Evolutionary conservation across 2,888 invertebrate genomes (phyloP).

Genomic region (Drosophila atripex): DNA sequence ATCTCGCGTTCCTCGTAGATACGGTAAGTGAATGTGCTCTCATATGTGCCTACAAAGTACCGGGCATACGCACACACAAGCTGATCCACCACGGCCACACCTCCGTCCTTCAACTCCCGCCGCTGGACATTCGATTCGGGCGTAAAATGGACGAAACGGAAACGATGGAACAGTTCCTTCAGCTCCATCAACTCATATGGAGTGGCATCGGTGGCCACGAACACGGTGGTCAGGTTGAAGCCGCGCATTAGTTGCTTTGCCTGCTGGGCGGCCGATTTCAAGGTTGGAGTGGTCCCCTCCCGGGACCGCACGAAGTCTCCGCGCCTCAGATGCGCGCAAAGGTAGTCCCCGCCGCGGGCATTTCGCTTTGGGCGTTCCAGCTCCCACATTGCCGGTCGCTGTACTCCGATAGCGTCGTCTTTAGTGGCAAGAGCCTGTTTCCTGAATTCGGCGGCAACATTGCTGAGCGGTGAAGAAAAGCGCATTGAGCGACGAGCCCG

Average conservation of each 20-base stretch:
- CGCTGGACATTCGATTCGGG: slow-evolving; percentile 79
- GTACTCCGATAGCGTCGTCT: slow-evolving; percentile 85
- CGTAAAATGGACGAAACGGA: slow-evolving; percentile 75
- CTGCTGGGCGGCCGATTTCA: slow-evolving; percentile 91
- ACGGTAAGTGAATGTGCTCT: slow-evolving; percentile 97
- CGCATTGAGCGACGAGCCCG: slow-evolving; percentile 94
- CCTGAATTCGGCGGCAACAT: slow-evolving; percentile 89
- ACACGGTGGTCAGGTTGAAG: slow-evolving; percentile 87
- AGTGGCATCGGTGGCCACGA: slow-evolving; percentile 93
- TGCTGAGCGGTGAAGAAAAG: slow-evolving; percentile 89
- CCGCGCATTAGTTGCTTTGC: slow-evolving; percentile 86
- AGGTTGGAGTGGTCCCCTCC: slow-evolving; percentile 89
- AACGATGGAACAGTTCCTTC: slow-evolving; percentile 76
- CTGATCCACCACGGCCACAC: slow-evolving; percentile 96
- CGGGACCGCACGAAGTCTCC: slow-evolving; percentile 93
- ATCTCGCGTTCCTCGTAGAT: slow-evolving; percentile 99
- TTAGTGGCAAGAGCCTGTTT: slow-evolving; percentile 86
- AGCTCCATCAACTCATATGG: slow-evolving; percentile 83
- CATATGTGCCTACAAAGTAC: slow-evolving; percentile 95
- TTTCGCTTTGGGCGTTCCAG: slow-evolving; percentile 83
- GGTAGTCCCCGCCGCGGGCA: slow-evolving; percentile 88
- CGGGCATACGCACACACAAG: slow-evolving; percentile 95
- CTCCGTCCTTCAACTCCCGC: slow-evolving; percentile 88
- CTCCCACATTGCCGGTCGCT: slow-evolving; percentile 87
- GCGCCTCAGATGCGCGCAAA: slow-evolving; percentile 94